phyloP scores from a whole-genome alignment of 1,140 invertebrate genomes.

The Drosophila lacertosa region DNA sequence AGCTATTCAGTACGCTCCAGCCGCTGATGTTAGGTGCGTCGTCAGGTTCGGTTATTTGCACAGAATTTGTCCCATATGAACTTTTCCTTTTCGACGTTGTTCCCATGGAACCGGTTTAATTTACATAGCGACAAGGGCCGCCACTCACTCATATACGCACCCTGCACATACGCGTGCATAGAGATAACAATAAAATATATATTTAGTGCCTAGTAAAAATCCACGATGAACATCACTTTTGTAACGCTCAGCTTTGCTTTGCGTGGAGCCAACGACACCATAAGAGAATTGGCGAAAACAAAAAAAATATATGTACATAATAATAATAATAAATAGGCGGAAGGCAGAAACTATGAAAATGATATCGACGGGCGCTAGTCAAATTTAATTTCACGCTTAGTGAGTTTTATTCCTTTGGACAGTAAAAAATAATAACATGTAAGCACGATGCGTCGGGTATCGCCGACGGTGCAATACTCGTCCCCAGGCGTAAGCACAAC shows the following conservation, averaged over 20 bases:
- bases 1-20: background rate
- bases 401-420: constrained; percentile 38
- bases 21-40: background rate
- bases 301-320: constrained; percentile 19
- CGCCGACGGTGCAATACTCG: too few relatives aligned
- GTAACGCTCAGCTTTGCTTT: constrained; percentile 60
- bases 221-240: constrained; percentile 69
- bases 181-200: constrained; percentile 76
- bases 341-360: constrained; percentile 60
- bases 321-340: constrained; percentile 37
- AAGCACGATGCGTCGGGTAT: too few relatives aligned
- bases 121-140: constrained; percentile 28
- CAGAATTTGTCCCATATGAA: background rate
- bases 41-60: background rate
- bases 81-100: background rate
- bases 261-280: constrained; percentile 58
- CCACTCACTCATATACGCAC: constrained; percentile 1
- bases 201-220: constrained; percentile 78
- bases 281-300: constrained; percentile 41
- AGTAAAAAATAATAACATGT: constrained; percentile 40
- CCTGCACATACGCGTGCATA: constrained; percentile 4
- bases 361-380: constrained; percentile 59
- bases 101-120: constrained; percentile 33
- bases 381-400: constrained; percentile 83
- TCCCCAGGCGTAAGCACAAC: too few relatives aligned